These are phyloP conservation scores for Eupithecia abbreviata DNA, from an alignment of 2,888 invertebrate genomes.

Conservation along the genomic window DNA sequence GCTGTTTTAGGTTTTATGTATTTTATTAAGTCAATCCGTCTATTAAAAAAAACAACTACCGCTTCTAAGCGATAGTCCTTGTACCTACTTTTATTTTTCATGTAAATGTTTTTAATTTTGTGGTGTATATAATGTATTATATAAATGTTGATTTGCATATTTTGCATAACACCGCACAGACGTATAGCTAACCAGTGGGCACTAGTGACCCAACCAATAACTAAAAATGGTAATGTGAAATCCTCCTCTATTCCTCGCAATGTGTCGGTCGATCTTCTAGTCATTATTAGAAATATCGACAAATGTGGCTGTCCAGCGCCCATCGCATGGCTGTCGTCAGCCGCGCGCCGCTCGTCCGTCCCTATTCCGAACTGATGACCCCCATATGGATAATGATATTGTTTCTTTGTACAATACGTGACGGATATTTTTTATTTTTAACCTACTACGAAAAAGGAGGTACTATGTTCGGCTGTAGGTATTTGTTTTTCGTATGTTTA, in stretches of 20 bases:
- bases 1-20: too few species aligned
- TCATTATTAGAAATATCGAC: slow-evolving; percentile 63
- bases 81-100: too few species aligned
- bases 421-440: neutral
- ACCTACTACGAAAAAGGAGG: neutral
- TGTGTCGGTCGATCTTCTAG: slow-evolving; percentile 56
- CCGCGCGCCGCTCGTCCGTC: slow-evolving; percentile 16
- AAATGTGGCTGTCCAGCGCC: slow-evolving; percentile 58
- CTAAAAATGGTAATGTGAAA: slow-evolving; percentile 7
- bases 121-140: too few species aligned
- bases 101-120: too few species aligned
- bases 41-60: too few species aligned
- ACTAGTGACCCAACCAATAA: neutral
- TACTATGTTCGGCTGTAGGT: neutral
- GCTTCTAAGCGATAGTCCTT: too few species aligned
- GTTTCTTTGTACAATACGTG: neutral
- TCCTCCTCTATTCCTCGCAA: slow-evolving; percentile 32
- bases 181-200: too few species aligned
- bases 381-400: slow-evolving; percentile 37
- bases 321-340: slow-evolving; percentile 49
- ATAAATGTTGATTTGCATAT: too few species aligned
- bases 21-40: too few species aligned
- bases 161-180: too few species aligned
- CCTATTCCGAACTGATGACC: slow-evolving; percentile 75
- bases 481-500: neutral